These are phyloP conservation scores for Anguilla anguilla DNA, from an alignment of 2,797 vertebrate species.

Conservation along the genomic window DNA sequence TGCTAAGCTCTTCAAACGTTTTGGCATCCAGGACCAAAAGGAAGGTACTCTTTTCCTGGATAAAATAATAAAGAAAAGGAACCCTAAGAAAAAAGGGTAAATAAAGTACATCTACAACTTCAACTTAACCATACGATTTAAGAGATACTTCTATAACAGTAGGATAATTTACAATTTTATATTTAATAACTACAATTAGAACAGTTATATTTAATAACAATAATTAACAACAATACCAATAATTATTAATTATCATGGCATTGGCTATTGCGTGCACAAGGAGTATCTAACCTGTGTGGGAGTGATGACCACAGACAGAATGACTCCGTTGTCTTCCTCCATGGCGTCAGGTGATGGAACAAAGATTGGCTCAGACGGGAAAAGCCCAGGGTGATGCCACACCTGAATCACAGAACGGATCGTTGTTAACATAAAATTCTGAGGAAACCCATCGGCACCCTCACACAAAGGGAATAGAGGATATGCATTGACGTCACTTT, in stretches of 20 bases:
- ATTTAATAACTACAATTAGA: neutral
- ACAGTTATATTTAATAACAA: neutral
- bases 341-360: conserved; percentile 76
- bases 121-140: neutral
- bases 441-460: neutral
- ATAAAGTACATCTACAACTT: neutral
- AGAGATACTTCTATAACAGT: neutral
- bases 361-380: conserved; percentile 89
- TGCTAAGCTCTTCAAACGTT: conserved; percentile 83
- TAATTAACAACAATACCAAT: too few species aligned
- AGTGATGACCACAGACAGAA: conserved; percentile 87
- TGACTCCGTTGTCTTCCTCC: conserved; percentile 84
- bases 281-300: conserved; percentile 72
- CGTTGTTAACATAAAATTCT: neutral
- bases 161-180: neutral
- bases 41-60: conserved; percentile 84
- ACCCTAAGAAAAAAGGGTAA: neutral
- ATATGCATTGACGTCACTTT: too few species aligned
- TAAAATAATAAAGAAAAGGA: conserved; percentile 24
- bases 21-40: conserved; percentile 87
- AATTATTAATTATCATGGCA: too few species aligned
- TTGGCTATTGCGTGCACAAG: too few species aligned
- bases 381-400: conserved; percentile 83
- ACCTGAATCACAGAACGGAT: conserved; percentile 64
- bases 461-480: neutral